Base-by-base conservation (phyloP, 2,888 invertebrate species). In the Belgica antarctica region DNA sequence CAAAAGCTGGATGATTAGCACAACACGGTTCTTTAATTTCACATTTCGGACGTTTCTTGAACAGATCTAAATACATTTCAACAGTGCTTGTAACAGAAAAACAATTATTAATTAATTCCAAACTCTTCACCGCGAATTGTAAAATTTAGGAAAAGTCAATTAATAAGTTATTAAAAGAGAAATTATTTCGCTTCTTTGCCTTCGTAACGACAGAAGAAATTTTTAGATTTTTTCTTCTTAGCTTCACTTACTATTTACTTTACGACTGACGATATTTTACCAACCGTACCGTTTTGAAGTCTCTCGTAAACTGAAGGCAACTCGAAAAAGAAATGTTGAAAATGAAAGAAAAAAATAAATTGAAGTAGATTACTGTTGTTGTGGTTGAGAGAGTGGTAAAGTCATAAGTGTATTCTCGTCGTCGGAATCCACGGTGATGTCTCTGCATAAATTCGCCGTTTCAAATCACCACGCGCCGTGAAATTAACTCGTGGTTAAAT, bases 221-320 rank as follows among this genome's bases (percentile, higher is more conserved):
- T 27, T 61, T 61, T 25, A 57, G 2, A 57, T 2, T 61, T 61
- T 61, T n/a, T n/a, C n/a, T n/a, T 61, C 31, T 24, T 15, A 27
- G 31, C 22, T n/a, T n/a, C 22, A 57, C 27, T 61, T 61, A 25
- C 27, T 28, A 10, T 27, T 61, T n/a, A 25, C n/a, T 28, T 61
- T 24, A 61, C 61, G 15, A 12, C 31, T 10, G 3, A 12, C 61
- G 15, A 5, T 17, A 15, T 7, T 52, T 52, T 52, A 52, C 52
- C 34, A 68, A 68, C 68, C 68, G 68, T 46, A 68, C 57, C 68
- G 68, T 57, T 68, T 34, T 57, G 12, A 68, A 57, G 68, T 57
- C 68, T 52, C 68, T 68, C 68, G 68, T 68, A 68, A 68, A 68
- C 68, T 68, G 68, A 68, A 41, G 19, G 15, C 47, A 34, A 68